These are phyloP conservation scores for Agrotis segetum DNA, from an alignment of 2,888 invertebrate species.

Conservation along the genomic window DNA sequence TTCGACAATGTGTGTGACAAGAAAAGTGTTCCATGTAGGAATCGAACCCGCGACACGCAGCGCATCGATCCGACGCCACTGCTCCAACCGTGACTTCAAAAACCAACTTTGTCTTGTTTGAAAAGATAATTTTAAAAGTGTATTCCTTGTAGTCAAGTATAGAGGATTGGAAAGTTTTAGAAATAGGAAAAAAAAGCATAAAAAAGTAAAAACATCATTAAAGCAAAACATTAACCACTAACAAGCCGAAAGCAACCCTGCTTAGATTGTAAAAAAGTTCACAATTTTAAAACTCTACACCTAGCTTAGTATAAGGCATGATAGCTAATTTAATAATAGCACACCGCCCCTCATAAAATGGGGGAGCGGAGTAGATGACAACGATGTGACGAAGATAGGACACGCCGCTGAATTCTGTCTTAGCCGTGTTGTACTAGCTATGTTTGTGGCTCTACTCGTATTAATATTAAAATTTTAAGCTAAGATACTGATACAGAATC, in stretches of 20 bases:
- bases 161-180: not conserved
- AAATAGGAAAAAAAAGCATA: not conserved
- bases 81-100: not conserved
- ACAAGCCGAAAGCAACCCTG: too few species aligned
- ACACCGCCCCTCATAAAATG: conserved; percentile 51
- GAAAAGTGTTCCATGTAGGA: too few species aligned
- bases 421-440: conserved; percentile 10
- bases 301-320: conserved; percentile 15
- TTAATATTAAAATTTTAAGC: not conserved
- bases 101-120: not conserved
- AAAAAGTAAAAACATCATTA: not conserved
- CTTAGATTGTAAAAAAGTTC: conserved; percentile 18
- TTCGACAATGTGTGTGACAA: too few species aligned
- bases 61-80: too few species aligned
- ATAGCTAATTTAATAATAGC: conserved; percentile 61
- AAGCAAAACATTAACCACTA: too few species aligned
- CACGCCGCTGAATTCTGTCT: conserved; percentile 61
- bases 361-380: conserved; percentile 66
- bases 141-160: not conserved
- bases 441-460: not conserved
- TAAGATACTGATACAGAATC: too few species aligned
- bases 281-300: conserved; percentile 17
- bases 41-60: too few species aligned
- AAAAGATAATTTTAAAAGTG: not conserved
- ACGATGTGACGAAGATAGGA: conserved; percentile 69